Evolutionary conservation across 1,140 invertebrate genomes (phyloP).

Genomic region (Musca vetustissima): DNA sequence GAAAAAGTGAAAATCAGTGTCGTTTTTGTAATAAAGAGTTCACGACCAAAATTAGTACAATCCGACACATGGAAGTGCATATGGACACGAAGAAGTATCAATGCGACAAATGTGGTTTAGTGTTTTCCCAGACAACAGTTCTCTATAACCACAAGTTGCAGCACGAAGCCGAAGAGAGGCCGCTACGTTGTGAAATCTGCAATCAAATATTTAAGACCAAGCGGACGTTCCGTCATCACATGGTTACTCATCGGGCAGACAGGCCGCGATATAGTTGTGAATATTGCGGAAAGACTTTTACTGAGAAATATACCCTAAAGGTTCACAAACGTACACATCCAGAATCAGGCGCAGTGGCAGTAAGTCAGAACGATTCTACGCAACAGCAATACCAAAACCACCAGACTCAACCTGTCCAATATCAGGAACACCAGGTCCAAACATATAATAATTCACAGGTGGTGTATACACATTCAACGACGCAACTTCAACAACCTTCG

Average conservation of each 20-base stretch:
- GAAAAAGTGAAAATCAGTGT: conserved; percentile 28
- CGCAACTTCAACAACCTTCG: not conserved
- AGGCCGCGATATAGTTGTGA: conserved; percentile 30
- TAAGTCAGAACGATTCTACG: too few species aligned
- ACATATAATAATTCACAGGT: too few species aligned
- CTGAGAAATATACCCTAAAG: conserved; percentile 32
- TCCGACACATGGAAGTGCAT: conserved; percentile 33
- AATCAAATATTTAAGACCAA: conserved; percentile 31
- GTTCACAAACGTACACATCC: conserved; percentile 31
- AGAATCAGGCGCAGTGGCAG: not conserved
- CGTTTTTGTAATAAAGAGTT: conserved; percentile 29
- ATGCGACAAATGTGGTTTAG: conserved; percentile 32
- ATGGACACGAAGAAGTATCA: conserved; percentile 29
- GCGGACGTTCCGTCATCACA: conserved; percentile 29
- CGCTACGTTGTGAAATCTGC: conserved; percentile 29
- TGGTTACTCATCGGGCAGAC: conserved; percentile 29
- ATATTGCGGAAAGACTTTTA: conserved; percentile 29
- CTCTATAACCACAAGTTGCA: conserved; percentile 32
- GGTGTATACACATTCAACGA: not conserved
- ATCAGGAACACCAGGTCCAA: not conserved
- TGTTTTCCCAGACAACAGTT: conserved; percentile 30
- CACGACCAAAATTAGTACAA: conserved; percentile 28
- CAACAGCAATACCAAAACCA: not conserved
- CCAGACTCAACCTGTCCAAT: not conserved
- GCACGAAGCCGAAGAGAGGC: conserved; percentile 33